Base-by-base conservation (phyloP, 2,888 invertebrate genomes). In the Aphrophora alni region DNA sequence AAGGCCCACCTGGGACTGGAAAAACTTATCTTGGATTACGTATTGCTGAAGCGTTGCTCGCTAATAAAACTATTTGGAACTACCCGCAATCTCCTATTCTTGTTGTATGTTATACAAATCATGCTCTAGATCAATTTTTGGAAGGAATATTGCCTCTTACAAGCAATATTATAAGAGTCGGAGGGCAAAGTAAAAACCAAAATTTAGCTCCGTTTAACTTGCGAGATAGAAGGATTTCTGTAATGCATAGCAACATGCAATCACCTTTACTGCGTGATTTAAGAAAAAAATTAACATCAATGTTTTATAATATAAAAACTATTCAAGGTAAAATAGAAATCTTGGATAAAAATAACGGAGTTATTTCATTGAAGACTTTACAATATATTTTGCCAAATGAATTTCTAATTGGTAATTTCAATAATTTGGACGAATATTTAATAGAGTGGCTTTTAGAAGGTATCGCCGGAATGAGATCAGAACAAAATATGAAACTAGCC, bases 1-100 rank as follows among this genome's bases (percentile, higher is more conserved):
- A 96, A 89, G 97, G 97, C 0, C 96, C 96, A 0, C 96, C 97
- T 0, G 97, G 97, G 1, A 96, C 96, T 0, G 97, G 96, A 0
- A 97, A 96, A 90, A 96, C 96, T 0, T 94, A 91, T 87, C 88
- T 96, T 82, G 96, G 96, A 0, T 88, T 95, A 38, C 93, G 94
- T 90, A 92, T 97, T 24, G 92, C 94, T 0, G 89, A 92, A 77
- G 91, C 92, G 0, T 86, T 97, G 26, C 87, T 96, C 0, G 87
- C 90, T 80, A 95, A 94, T 86, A 83, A 84, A 17, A 33, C 83
- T 0, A 28, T 83, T 0, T 90, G 90, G 90, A 87, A 87, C 27
- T 81, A 83, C 1, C 83, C 89, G 14, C 88, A 89, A n/a, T 88
- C 89, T 1, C 94, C 94, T 0, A 93, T 96, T 87, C 88, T 96